Evolutionary conservation across 2,113 vertebrate species (phyloP).

Genomic region (Atractosteus spatula): DNA sequence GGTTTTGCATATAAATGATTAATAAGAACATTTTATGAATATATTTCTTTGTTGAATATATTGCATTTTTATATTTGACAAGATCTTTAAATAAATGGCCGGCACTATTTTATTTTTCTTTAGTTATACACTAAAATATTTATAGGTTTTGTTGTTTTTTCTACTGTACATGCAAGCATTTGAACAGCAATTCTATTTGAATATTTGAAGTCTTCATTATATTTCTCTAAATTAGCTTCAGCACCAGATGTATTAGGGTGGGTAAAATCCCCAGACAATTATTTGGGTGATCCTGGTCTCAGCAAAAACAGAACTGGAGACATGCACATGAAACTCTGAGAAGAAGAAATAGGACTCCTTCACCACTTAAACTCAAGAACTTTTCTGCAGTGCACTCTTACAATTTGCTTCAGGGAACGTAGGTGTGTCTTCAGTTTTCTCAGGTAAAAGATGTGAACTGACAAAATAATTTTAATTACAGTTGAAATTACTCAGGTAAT

Average conservation of each 20-base stretch:
- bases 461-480: no score
- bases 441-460: no score
- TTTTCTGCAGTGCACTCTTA: no score
- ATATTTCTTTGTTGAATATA: neutral
- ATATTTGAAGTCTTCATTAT: neutral
- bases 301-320: no score
- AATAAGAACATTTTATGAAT: slow-evolving; percentile 13
- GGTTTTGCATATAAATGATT: slow-evolving; percentile 11
- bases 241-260: neutral
- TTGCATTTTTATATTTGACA: slow-evolving; percentile 3
- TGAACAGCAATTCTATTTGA: neutral
- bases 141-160: neutral
- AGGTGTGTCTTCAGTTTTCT: no score
- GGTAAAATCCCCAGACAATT: no score
- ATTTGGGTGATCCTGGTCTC: no score
- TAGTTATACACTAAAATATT: neutral
- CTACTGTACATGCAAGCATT: neutral
- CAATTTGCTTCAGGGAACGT: no score
- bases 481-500: no score
- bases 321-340: no score
- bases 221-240: neutral
- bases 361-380: no score
- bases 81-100: neutral
- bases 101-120: neutral
- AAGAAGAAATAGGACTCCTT: no score